Evolutionary conservation across 2,113 vertebrate genomes (phyloP).

Genomic region (rabbit (Oryctolagus cuniculus)): DNA sequence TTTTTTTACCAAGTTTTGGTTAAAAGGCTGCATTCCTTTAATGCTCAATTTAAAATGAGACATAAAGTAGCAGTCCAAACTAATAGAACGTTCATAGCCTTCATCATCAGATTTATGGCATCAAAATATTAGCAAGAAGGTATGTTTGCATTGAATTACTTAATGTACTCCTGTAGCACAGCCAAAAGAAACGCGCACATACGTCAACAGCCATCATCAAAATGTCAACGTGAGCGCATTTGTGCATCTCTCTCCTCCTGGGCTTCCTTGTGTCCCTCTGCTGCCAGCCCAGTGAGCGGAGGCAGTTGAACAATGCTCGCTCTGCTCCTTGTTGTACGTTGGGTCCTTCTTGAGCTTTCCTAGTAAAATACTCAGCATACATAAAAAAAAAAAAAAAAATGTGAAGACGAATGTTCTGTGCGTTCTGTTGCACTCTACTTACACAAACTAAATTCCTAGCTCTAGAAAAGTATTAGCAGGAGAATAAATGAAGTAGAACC

Average conservation of each 20-base stretch:
- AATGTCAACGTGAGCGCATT: not conserved
- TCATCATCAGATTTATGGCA: not conserved
- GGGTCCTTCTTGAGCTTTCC: not conserved
- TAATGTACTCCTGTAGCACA: no score
- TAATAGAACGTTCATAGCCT: no score
- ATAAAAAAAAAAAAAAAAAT: not conserved
- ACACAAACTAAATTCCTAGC: not conserved
- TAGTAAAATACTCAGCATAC: not conserved
- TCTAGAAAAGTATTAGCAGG: not conserved
- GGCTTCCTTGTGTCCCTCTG: not conserved
- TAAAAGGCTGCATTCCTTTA: no score
- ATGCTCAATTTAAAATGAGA: no score
- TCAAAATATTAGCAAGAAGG: no score
- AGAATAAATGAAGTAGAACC: not conserved
- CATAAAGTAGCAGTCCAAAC: no score
- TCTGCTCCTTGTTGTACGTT: not conserved
- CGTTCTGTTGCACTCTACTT: not conserved
- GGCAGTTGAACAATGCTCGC: no score
- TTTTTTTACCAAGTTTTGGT: no score
- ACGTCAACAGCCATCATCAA: not conserved
- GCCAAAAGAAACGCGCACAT: no score
- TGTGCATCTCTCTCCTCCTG: not conserved
- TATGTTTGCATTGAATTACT: no score
- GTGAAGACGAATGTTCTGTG: not conserved
- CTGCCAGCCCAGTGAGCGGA: not conserved